A percentile compares a stretch with the other conserved stretches of the same genome.
phyloP scores from a whole-genome alignment of 2,797 vertebrate species.

The Characodon lateralis region DNA sequence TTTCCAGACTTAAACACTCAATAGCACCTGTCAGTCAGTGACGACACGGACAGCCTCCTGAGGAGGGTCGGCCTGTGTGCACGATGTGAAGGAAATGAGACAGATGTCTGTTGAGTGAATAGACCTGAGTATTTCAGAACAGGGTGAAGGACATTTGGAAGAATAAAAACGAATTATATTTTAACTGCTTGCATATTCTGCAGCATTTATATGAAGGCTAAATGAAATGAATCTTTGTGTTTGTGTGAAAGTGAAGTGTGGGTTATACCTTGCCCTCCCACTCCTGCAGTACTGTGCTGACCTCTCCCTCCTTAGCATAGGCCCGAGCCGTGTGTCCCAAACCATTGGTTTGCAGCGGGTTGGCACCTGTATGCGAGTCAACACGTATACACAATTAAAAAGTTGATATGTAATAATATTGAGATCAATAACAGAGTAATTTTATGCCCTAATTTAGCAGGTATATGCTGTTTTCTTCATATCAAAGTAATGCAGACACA shows the following conservation, averaged over 20 bases:
- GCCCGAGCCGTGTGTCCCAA: constrained; percentile 89
- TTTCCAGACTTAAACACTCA: constrained; percentile 46
- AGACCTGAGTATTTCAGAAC: constrained; percentile 37
- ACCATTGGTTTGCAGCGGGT: constrained; percentile 89
- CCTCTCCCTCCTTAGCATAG: constrained; percentile 91
- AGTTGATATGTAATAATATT: neutral
- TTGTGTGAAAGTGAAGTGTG: neutral
- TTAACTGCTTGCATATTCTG: constrained; percentile 3
- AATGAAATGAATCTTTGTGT: neutral
- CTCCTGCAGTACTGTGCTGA: constrained; percentile 82
- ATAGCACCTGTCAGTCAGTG: constrained; percentile 70
- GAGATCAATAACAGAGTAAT: neutral
- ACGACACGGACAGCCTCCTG: constrained; percentile 52
- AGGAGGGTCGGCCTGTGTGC: constrained; percentile 47
- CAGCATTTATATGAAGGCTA: neutral
- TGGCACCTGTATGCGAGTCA: constrained; percentile 83
- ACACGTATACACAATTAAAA: constrained; percentile 15
- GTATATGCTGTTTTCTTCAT: neutral
- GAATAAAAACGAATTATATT: constrained; percentile 20
- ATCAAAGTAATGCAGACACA: constrained; percentile 18
- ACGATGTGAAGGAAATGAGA: constrained; percentile 31
- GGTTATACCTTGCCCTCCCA: constrained; percentile 86
- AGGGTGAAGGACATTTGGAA: constrained; percentile 27
- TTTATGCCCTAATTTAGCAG: neutral
- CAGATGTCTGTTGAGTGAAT: constrained; percentile 49